Percentiles rank a stretch among this genome's conserved stretches.
phyloP scores from a whole-genome alignment of 2,113 vertebrate genomes.

The Apaloderma vittatum region DNA sequence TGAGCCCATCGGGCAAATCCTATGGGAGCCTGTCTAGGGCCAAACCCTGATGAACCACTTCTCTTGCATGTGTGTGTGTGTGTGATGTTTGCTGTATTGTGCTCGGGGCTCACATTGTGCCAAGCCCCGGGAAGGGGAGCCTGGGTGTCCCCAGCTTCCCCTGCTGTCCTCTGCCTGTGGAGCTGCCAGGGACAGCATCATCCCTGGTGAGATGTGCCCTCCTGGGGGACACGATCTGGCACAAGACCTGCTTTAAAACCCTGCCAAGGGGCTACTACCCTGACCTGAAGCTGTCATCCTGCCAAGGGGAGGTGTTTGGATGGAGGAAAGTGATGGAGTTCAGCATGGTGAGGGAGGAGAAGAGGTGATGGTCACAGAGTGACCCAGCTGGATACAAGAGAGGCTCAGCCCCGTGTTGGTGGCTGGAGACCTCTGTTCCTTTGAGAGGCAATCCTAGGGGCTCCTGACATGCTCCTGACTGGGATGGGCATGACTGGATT shows the following conservation, averaged over 20 bases:
- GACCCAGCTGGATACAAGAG: neutral
- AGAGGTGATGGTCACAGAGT: neutral
- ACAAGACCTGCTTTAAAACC: neutral
- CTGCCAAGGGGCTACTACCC: neutral
- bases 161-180: neutral
- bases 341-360: neutral
- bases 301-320: neutral
- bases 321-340: neutral
- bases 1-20: neutral
- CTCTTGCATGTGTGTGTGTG: rapidly evolving
- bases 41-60: neutral
- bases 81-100: neutral
- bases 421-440: neutral
- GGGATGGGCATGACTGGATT: neutral
- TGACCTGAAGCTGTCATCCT: neutral
- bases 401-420: neutral
- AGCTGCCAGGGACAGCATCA: neutral
- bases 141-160: neutral
- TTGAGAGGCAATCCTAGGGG: rapidly evolving
- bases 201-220: neutral
- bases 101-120: rapidly evolving
- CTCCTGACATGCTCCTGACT: rapidly evolving
- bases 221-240: neutral
- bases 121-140: rapidly evolving
- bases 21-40: rapidly evolving